Evolutionary conservation across 1,140 invertebrate genomes (phyloP).

Genomic region (Nilaparvata lugens): DNA sequence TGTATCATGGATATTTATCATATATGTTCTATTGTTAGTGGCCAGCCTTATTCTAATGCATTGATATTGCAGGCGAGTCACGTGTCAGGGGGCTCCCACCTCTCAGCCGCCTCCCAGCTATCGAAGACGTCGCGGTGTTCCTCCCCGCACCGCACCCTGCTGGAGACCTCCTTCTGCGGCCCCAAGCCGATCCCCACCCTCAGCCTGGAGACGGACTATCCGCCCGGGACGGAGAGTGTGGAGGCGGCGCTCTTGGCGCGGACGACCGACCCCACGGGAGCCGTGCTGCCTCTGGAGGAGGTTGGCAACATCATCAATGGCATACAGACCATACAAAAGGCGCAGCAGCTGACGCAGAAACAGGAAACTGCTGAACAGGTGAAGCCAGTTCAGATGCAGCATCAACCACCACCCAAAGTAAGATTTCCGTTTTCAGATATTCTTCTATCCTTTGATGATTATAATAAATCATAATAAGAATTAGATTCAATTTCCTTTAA

Average conservation of each 20-base stretch:
- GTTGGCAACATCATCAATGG: not conserved
- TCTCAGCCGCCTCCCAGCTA: conserved; percentile 51
- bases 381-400: too few relatives aligned
- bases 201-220: conserved; percentile 41
- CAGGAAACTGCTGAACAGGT: not conserved
- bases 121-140: conserved; percentile 58
- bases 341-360: not conserved
- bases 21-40: too few relatives aligned
- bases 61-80: conserved; percentile 28
- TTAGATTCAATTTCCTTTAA: too few relatives aligned
- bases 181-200: conserved; percentile 48
- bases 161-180: conserved; percentile 83
- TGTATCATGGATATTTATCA: too few relatives aligned
- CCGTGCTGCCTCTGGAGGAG: conserved; percentile 32
- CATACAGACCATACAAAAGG: not conserved
- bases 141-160: conserved; percentile 76
- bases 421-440: too few relatives aligned
- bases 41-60: conserved; percentile 9
- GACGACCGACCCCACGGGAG: conserved; percentile 45
- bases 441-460: too few relatives aligned
- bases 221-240: conserved; percentile 42
- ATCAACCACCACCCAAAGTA: too few relatives aligned
- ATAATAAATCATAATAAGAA: too few relatives aligned
- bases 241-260: conserved; percentile 53
- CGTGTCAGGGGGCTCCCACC: conserved; percentile 41